Evolutionary conservation across 2,113 vertebrate genomes (phyloP).

Genomic region (Nibea albiflora): DNA sequence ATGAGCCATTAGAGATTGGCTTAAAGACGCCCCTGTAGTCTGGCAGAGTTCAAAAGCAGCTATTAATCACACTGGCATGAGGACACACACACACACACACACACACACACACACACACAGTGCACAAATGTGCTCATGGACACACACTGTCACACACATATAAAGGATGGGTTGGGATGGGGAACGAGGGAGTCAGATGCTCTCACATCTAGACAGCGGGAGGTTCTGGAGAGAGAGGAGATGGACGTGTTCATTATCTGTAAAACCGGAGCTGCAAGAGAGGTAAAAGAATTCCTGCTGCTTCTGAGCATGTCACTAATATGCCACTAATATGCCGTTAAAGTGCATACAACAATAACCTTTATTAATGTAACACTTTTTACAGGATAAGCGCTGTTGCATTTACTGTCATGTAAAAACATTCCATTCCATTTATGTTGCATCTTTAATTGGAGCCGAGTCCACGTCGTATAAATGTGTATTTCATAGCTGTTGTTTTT

Average conservation of each 20-base stretch:
- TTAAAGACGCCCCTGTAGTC: conserved; percentile 57
- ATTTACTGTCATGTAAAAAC: no score
- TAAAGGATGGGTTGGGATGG: conserved; percentile 9
- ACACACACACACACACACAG: conserved; percentile 30
- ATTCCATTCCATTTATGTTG: neutral
- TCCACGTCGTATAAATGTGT: no score
- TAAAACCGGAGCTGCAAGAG: neutral
- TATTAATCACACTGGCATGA: conserved; percentile 80
- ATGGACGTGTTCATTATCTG: conserved; percentile 22
- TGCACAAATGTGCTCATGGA: conserved; percentile 5
- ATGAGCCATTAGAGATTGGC: conserved; percentile 72
- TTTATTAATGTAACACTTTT: neutral
- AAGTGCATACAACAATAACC: neutral
- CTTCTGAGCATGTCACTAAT: neutral
- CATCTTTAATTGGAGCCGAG: no score
- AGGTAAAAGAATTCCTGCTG: neutral
- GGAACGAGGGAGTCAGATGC: neutral
- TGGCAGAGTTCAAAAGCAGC: conserved; percentile 74
- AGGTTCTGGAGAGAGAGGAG: neutral
- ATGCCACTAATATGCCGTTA: neutral
- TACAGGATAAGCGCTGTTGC: no score
- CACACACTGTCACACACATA: conserved; percentile 33
- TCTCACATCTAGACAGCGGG: conserved; percentile 15
- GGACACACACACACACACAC: conserved; percentile 38
- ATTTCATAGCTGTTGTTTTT: no score